These are phyloP conservation scores for Neoscelio sp. DNA, from an alignment of 2,888 invertebrate species.

Conservation along the genomic window DNA sequence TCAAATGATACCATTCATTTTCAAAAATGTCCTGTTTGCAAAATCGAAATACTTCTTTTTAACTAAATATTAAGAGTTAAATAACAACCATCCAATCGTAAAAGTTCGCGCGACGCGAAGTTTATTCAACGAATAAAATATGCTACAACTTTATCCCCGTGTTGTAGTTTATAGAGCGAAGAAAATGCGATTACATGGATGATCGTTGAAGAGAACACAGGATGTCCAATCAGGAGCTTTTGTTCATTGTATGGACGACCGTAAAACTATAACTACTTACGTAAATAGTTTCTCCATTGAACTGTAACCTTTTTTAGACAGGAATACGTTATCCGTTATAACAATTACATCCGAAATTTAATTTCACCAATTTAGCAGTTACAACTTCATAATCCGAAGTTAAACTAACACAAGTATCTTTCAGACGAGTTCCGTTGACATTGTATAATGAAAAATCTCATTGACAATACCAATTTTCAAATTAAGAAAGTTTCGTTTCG, in stretches of 20 bases:
- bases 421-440: too few species aligned
- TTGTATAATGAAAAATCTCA: too few species aligned
- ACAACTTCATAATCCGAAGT: constrained; percentile 9
- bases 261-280: constrained; percentile 60
- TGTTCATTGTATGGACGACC: constrained; percentile 49
- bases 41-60: not conserved
- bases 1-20: too few species aligned
- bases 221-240: constrained; percentile 57
- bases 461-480: too few species aligned
- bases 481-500: too few species aligned
- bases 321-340: constrained; percentile 13
- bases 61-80: constrained; percentile 17
- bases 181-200: constrained; percentile 63
- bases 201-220: constrained; percentile 56
- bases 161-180: constrained; percentile 61
- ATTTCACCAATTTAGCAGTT: too few species aligned
- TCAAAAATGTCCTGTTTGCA: too few species aligned
- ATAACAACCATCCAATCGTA: constrained; percentile 7
- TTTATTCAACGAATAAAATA: constrained; percentile 56
- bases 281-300: constrained; percentile 54
- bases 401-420: too few species aligned
- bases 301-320: constrained; percentile 23
- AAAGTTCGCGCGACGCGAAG: constrained; percentile 11
- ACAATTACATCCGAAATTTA: constrained; percentile 6
- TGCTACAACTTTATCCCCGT: constrained; percentile 55